Conservation (phyloP, 2,797 vertebrate genomes). For the Epinephelus coioides region DNA sequence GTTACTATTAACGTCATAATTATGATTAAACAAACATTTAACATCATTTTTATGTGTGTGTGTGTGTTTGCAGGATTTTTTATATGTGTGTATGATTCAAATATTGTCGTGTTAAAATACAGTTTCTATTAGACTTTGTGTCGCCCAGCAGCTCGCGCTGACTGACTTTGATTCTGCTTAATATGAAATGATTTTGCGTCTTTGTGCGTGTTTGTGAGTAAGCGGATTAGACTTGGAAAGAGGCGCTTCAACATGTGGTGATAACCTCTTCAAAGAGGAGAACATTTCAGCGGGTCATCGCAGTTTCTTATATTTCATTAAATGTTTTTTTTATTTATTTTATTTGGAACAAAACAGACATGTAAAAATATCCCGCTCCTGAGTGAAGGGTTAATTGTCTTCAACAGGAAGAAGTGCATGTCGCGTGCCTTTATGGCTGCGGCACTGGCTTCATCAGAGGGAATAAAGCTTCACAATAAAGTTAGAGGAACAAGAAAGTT, state of each 20-base stretch:
- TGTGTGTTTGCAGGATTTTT: too few relatives aligned
- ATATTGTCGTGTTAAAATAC: neutral
- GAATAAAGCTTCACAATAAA: conserved; percentile 9
- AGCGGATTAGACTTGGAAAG: conserved; percentile 21
- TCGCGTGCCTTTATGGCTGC: neutral
- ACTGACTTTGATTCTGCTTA: conserved; percentile 53
- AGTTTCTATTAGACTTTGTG: conserved; percentile 8
- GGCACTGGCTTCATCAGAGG: neutral
- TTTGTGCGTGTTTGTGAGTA: conserved; percentile 31
- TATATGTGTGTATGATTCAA: neutral
- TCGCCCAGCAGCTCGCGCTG: neutral
- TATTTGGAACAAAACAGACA: conserved; percentile 14
- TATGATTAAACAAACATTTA: neutral
- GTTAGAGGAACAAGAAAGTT: conserved; percentile 2
- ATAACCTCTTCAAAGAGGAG: conserved; percentile 43
- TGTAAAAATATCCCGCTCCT: neutral
- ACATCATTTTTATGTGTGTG: neutral
- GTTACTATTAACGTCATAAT: neutral
- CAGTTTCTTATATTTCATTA: conserved; percentile 36
- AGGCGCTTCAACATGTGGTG: conserved; percentile 24
- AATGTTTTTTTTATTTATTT: neutral
- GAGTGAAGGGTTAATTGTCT: conserved; percentile 30
- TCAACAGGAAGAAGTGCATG: neutral
- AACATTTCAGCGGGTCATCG: conserved; percentile 18
- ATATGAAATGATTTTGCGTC: conserved; percentile 38